Percentiles rank a stretch among this genome's conserved stretches.
phyloP scores from a whole-genome alignment of 2,888 invertebrate species.

The Dicyrtomina minuta region DNA sequence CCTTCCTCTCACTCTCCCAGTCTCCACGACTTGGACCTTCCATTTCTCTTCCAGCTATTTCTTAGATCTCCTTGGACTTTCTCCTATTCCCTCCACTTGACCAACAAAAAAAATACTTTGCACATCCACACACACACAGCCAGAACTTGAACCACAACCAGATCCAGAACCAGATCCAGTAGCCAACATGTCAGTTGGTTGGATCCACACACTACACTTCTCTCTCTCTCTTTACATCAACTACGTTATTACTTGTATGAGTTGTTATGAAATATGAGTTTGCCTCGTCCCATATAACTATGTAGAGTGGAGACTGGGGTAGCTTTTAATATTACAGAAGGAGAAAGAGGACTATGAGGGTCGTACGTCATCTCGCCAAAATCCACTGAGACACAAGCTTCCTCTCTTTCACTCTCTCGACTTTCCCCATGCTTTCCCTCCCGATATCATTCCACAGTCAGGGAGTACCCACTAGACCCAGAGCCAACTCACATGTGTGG shows the following conservation, averaged over 20 bases:
- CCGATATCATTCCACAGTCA: slow-evolving; percentile 36
- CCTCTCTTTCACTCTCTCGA: slow-evolving; percentile 17
- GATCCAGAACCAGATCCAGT: no score
- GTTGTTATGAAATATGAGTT: neutral
- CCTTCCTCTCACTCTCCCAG: neutral
- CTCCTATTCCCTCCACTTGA: slow-evolving; percentile 27
- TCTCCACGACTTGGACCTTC: slow-evolving; percentile 12
- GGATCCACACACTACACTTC: neutral
- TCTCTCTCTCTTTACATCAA: neutral
- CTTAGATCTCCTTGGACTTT: slow-evolving; percentile 22
- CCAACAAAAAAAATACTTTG: slow-evolving; percentile 39
- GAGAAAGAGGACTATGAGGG: slow-evolving; percentile 7
- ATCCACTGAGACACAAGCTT: slow-evolving; percentile 33
- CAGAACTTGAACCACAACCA: neutral
- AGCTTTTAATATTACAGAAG: neutral
- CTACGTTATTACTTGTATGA: neutral
- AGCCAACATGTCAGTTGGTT: slow-evolving; percentile 18
- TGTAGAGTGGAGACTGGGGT: neutral
- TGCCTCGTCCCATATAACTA: neutral
- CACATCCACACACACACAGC: slow-evolving; percentile 17
- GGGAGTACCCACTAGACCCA: slow-evolving; percentile 10
- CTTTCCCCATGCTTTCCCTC: slow-evolving; percentile 26
- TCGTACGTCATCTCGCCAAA: slow-evolving; percentile 39
- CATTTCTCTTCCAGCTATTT: slow-evolving; percentile 18
- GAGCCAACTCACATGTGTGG: slow-evolving; percentile 16